Conservation (phyloP, 2,888 invertebrate genomes). For the Drosophila rellima region DNA sequence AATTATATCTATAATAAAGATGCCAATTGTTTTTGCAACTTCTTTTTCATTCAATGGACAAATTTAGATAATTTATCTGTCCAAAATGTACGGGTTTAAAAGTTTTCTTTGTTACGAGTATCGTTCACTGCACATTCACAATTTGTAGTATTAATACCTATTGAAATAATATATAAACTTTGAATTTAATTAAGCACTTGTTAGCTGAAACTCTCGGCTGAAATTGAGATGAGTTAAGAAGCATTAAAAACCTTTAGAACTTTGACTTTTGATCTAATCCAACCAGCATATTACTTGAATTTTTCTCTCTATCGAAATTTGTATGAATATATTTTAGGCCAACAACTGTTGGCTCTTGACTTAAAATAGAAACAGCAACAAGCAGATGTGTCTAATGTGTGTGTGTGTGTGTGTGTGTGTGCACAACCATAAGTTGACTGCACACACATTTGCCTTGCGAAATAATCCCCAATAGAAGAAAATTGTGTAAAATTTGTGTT, state of each 20-base stretch:
- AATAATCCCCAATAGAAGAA: conserved; percentile 73
- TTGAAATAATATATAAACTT: neutral
- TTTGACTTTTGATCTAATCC: conserved; percentile 20
- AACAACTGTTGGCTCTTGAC: conserved; percentile 15
- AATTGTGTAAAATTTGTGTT: conserved; percentile 77
- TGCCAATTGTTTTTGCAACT: too few relatives aligned
- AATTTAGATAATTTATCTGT: too few relatives aligned
- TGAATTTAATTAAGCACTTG: neutral
- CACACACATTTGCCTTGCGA: conserved; percentile 52
- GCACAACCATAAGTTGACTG: conserved; percentile 35
- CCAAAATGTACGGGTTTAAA: too few relatives aligned
- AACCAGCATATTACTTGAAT: conserved; percentile 5
- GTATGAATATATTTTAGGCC: conserved; percentile 13
- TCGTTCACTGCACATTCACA: neutral
- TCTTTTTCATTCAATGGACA: too few relatives aligned
- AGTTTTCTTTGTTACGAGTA: too few relatives aligned
- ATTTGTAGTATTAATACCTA: neutral
- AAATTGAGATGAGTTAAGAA: conserved; percentile 2
- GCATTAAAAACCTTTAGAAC: conserved; percentile 15
- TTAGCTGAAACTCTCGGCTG: neutral
- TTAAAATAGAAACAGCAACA: conserved; percentile 14
- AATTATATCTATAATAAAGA: too few relatives aligned
- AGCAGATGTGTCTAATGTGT: conserved; percentile 12
- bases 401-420: conserved; percentile 20
- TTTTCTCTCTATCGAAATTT: neutral